phyloP scores from a whole-genome alignment of 1,140 invertebrate species.

The Sycobia sp. region DNA sequence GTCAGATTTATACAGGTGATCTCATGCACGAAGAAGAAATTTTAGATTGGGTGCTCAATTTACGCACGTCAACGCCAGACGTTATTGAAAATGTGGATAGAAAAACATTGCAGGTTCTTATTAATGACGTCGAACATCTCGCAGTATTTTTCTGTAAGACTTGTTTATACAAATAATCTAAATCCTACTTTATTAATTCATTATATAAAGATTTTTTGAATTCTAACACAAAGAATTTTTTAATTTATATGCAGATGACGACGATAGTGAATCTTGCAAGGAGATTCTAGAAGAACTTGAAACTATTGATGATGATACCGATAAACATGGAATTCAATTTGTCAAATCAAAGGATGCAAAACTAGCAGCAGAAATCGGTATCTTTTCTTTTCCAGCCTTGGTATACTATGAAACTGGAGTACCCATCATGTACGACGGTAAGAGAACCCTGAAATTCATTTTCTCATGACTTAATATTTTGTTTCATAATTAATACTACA shows the following conservation, averaged over 20 bases:
- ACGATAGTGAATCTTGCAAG: slow-evolving; percentile 81
- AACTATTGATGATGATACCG: slow-evolving; percentile 92
- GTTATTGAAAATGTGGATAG: slow-evolving; percentile 91
- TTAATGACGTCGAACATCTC: slow-evolving; percentile 88
- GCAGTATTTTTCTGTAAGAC: slow-evolving; percentile 91
- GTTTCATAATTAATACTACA: too few relatives aligned
- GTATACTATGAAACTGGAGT: slow-evolving; percentile 92
- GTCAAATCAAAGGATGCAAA: slow-evolving; percentile 91
- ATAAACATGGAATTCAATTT: slow-evolving; percentile 90
- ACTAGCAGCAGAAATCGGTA: slow-evolving; percentile 86
- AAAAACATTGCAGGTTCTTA: slow-evolving; percentile 85
- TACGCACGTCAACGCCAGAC: slow-evolving; percentile 83
- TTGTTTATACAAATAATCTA: neutral
- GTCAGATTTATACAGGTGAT: slow-evolving; percentile 85
- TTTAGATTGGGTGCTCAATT: slow-evolving; percentile 85
- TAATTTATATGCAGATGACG: slow-evolving; percentile 76
- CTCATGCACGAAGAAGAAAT: slow-evolving; percentile 91
- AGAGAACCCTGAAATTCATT: slow-evolving; percentile 57
- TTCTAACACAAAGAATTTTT: too few relatives aligned
- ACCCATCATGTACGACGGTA: slow-evolving; percentile 93
- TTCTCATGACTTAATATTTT: too few relatives aligned
- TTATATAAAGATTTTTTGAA: too few relatives aligned
- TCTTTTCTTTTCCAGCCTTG: slow-evolving; percentile 87
- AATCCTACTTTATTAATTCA: too few relatives aligned
- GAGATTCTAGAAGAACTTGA: slow-evolving; percentile 87